Conservation (phyloP, 2,888 invertebrate genomes). For the Drosophila merina region DNA sequence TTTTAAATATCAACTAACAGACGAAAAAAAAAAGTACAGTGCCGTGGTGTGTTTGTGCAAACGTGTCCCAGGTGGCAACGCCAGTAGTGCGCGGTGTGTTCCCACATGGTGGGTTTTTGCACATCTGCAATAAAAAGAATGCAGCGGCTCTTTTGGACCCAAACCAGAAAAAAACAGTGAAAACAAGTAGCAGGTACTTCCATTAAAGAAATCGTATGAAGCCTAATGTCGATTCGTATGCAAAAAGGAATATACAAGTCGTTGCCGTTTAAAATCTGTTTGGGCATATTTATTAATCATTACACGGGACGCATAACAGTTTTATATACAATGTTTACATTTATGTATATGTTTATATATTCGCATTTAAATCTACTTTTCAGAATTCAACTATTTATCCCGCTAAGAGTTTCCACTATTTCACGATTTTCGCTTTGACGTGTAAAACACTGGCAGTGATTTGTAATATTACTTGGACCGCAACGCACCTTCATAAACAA, state of each 20-base stretch:
- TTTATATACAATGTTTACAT: not conserved
- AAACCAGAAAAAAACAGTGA: conserved; percentile 13
- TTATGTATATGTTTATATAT: not conserved
- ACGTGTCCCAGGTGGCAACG: conserved; percentile 58
- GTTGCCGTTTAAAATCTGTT: no score
- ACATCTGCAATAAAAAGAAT: conserved; percentile 38
- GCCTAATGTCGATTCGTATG: not conserved
- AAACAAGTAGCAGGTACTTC: not conserved
- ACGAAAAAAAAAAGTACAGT: conserved; percentile 72
- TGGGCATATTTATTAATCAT: not conserved
- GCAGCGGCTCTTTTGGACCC: conserved; percentile 43
- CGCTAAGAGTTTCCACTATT: not conserved
- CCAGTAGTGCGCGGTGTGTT: conserved; percentile 46
- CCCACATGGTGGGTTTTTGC: conserved; percentile 43
- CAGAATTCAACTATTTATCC: not conserved
- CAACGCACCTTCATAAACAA: conserved; percentile 70
- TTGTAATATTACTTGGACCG: no score
- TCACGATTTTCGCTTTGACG: not conserved
- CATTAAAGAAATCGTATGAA: not conserved
- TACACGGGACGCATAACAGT: not conserved
- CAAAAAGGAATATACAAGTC: not conserved
- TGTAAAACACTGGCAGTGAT: not conserved
- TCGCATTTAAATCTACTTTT: not conserved
- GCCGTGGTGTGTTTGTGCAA: conserved; percentile 66
- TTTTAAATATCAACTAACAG: conserved; percentile 58